Base-by-base conservation (phyloP, 1,140 invertebrate genomes). In the Psix sp. region DNA sequence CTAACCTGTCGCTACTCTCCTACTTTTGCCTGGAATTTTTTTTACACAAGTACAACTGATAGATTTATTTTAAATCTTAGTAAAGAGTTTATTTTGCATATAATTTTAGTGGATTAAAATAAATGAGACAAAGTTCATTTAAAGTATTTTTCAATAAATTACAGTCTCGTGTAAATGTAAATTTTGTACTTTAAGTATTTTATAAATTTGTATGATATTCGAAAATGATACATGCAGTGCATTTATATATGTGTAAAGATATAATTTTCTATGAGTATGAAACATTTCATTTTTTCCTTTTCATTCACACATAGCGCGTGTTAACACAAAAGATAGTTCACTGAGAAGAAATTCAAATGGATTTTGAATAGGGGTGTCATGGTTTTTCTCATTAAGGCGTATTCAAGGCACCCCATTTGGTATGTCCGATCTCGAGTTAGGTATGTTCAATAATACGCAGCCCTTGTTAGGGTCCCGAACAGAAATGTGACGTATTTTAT, bases 301-400 rank as follows among this genome's bases (percentile, higher is more conserved):
- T 35, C 33, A 35, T 35, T 35, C 13, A 24, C 13, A 35, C 35
- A 31, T 24, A 9, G 48, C 10, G 6, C 9, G 15, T 15, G 21
- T 13, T 66, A 48, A 56, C 13, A 56, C 24, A 66, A 35, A 49
- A 51, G 51, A 36, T 26, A n/a, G 46, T 18, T 43, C 7, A 49
- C 5, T 29, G 7, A 31, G 48, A 16, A 35, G 54, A 59, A 68
- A 59, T 59, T 68, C 52, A 52, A 68, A 68, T 68, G 45, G n/a
- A 16, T 35, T 43, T 20, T 26, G 43, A 51, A 68, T 43, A 33
- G 63, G 45, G 63, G n/a, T 43, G 63, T 59, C 38, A 59, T 59
- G 63, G 52, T 51, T 68, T 68, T 68, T 68, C 63, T 68, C 49
- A 68, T 68, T 68, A 68, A 67, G 36, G 1, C 63, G 51, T 43